These are phyloP conservation scores for Oceanodroma tethys DNA, from an alignment of 2,113 vertebrate species.

Conservation along the genomic window DNA sequence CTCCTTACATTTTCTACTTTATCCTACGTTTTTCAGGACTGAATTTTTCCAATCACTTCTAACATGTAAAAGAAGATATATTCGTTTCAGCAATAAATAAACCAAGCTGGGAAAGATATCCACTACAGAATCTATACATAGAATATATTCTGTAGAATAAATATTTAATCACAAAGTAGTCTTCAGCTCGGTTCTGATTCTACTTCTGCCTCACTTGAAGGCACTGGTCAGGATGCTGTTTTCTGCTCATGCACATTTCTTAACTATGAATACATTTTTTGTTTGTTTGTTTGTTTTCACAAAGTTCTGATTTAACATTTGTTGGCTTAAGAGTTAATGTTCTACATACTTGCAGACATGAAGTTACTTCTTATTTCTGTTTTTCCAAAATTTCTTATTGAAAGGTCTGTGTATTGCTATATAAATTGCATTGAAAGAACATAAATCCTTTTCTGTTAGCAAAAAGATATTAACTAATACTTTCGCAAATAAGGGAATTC, in stretches of 20 bases:
- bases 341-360: neutral
- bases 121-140: neutral
- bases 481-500: neutral
- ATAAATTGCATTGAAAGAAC: neutral
- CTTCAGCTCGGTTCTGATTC: neutral
- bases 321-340: neutral
- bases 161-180: neutral
- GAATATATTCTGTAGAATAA: neutral
- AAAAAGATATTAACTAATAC: neutral
- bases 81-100: neutral
- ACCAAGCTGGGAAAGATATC: neutral
- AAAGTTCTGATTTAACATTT: neutral
- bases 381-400: neutral
- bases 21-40: neutral
- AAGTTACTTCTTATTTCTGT: neutral
- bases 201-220: neutral
- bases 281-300: rapidly evolving
- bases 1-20: neutral
- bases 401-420: neutral
- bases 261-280: neutral
- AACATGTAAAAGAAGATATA: neutral
- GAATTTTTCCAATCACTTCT: neutral
- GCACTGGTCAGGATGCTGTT: neutral
- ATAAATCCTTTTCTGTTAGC: neutral
- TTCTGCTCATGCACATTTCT: neutral